Evolutionary conservation across 1,140 invertebrate genomes (phyloP), one percentile per base, ranked within the genome.

Genomic region (Brachionus manjavacas): DNA sequence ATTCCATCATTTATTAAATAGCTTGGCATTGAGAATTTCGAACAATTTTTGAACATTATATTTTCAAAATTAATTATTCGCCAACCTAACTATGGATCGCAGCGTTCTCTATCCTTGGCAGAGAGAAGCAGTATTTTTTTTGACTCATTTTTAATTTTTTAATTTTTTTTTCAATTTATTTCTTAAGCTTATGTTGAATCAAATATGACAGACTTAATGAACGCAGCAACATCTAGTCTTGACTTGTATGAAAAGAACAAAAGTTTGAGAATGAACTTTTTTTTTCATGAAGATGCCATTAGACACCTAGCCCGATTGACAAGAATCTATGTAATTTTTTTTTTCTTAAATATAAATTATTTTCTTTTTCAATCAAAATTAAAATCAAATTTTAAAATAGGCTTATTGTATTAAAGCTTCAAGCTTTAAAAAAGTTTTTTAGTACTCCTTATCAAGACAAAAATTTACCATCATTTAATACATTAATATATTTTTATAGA

Each of bases 251-350:
- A 89, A 64, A 84, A 86, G 52, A 86, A 86, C 4, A 89, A 87
- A 8, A 87, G 85, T n/a, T 87, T 88, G 52, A 85, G 84, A 52
- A 85, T 89, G 6, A 86, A 88, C n/a, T 83, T 89, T 14, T 88
- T 89, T 25, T 89, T 89, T 85, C 89, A 89, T 84, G 86, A 85
- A 14, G 87, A 89, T 74, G 88, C 89, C 20, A 85, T 89, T 16
- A 84, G 85, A 25, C 89, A 89, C 85, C 86, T 88, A 35, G 87
- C 88, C 20, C 86, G 88, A 66, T 86, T 89, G 3, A 88, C 87
- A 84, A 76, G 89, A 76, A 87, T 89, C 35, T 84, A 89, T 86
- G 89, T 89, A 85, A 87, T 86, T 87, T n/a, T 35, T 11, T 23
- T 46, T 84, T 55, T 23, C 4, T 25, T 28, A 28, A 7, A 35